Evolutionary conservation across 2,888 invertebrate genomes (phyloP), one percentile per base, ranked within the genome.

Genomic region (Andrena chrysosceles): DNA sequence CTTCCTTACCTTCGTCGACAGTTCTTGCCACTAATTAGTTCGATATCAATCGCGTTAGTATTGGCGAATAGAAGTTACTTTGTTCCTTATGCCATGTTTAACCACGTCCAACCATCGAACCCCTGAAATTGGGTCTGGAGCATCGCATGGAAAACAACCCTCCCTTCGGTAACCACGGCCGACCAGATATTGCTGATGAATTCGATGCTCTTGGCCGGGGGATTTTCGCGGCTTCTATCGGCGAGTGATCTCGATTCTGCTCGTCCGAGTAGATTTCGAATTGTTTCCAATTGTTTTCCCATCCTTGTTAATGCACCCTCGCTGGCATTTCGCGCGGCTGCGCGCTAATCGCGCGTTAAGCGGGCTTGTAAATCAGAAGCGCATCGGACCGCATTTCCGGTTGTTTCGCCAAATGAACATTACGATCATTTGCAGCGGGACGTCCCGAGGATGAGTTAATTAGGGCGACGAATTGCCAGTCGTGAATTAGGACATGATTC

Each of bases 231-330:
- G 67, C 29, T 54, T 42, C 60, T 42, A 67, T 67, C 42, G 67
- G 54, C 71, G 13, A 35, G 35, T 26, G 54, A 26, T 64, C 2
- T 23, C 52, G 67, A 73, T 49, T 81, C 49, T 42, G 68, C 49
- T 63, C 77, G 56, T 13, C 71, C 80, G 52, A 77, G 23, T 35
- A 54, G 66, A 69, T 59, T 62, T 60, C 67, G 70, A 73, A 82
- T 85, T 63, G 78, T 68, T 71, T 31, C 73, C 54, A n/a, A 82
- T 78, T 85, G 85, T 78, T 85, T 68, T 78, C 82, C 42, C 70
- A n/a, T 74, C 62, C 16, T 62, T 71, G 72, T 52, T 60, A 68
- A 54, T 35, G 29, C 69, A 70, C 16, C 20, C 59, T 78, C 23
- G 42, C 70, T 54, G 54, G 33, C 52, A 35, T 77, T 56, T 73